Evolutionary conservation across 2,797 vertebrate species (phyloP).

Genomic region (Echeneis naucrates): DNA sequence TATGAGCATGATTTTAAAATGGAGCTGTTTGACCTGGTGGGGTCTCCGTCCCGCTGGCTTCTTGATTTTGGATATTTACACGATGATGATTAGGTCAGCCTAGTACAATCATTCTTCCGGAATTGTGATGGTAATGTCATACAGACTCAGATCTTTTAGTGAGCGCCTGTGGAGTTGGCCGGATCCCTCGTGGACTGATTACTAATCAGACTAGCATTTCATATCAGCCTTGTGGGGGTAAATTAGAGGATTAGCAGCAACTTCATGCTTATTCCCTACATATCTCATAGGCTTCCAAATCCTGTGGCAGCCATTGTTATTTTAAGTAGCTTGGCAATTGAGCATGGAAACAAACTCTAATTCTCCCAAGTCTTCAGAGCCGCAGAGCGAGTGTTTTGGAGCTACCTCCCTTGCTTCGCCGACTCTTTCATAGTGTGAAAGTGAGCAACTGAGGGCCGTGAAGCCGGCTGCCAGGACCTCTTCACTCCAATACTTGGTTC

Average conservation of each 20-base stretch:
- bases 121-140: constrained; percentile 64
- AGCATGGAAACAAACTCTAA: constrained; percentile 68
- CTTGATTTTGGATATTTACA: constrained; percentile 58
- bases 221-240: constrained; percentile 78
- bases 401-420: constrained; percentile 60
- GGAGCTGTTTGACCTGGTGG: constrained; percentile 22
- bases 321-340: constrained; percentile 81
- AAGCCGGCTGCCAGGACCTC: constrained; percentile 71
- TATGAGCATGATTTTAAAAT: constrained; percentile 32
- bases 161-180: constrained; percentile 51
- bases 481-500: constrained; percentile 70
- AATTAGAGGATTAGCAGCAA: constrained; percentile 84
- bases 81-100: constrained; percentile 42
- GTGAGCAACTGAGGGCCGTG: constrained; percentile 55
- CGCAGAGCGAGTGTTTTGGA: constrained; percentile 58
- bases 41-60: constrained; percentile 20
- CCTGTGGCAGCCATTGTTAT: constrained; percentile 80
- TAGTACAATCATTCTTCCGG: constrained; percentile 51
- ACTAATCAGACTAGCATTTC: constrained; percentile 77
- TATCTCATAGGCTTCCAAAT: constrained; percentile 79
- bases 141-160: constrained; percentile 48
- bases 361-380: constrained; percentile 70
- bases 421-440: constrained; percentile 69
- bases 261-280: constrained; percentile 75
- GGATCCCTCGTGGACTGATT: constrained; percentile 81